Base-by-base conservation (phyloP, 2,797 vertebrate genomes). In the Pseudomugil tenellus region DNA sequence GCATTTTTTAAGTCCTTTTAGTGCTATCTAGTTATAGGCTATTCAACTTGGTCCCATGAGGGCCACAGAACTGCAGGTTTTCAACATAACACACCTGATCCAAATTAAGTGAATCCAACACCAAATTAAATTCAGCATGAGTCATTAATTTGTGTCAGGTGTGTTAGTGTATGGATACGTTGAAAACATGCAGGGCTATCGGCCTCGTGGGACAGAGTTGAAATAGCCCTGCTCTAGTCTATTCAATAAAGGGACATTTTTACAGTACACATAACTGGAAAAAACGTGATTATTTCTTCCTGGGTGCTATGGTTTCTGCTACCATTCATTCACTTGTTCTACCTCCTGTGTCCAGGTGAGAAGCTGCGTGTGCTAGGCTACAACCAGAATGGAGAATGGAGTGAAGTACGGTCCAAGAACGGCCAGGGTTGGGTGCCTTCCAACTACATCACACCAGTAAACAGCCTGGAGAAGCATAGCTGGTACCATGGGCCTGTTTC, bases 401-500 rank as follows among this genome's bases (percentile, higher is more conserved):
- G 98, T 32, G 98, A 99, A 83, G 98, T 99, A 74, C 95, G 97
- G 65, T 99, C 98, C 0, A 99, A 98, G 92, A 99, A 98, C 0
- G 98, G 98, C 75, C 98, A 99, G 87, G 98, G 98, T 46, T 99
- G 98, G 98, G 98, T 99, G 26, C 98, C 98, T 0, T 99, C 97
- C 91, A 99, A 99, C 93, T 99, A 99, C 89, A 99, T 99, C 93
- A 99, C 98, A 0, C 98, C 98, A 0, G 98, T 99, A 72, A 99
- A 99, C 94, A 99, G 98, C 76, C 93, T 99, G 89, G 98, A 99
- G 86, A 99, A 99, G 77, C 98, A 99, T 71, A 99, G 98, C 37
- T 99, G 98, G 98, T 99, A 99, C 92, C 98, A 99, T 0, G 98
- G 98, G 28, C 98, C 98, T 0, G 98, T 99, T 88, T 99, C 98